Evolutionary conservation across 1,140 invertebrate species (phyloP).

Genomic region (Dufourea novaeangliae): DNA sequence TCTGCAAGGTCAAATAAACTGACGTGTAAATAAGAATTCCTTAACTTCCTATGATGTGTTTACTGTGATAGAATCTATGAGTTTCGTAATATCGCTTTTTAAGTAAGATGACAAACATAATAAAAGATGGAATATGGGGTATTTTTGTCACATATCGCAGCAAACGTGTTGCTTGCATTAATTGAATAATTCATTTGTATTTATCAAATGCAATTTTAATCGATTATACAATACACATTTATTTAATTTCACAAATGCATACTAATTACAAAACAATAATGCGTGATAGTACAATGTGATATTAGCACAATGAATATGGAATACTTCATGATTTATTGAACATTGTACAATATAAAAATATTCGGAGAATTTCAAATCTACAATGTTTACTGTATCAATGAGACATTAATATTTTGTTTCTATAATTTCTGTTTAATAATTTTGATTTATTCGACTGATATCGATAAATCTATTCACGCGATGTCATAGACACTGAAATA

Average conservation of each 20-base stretch:
- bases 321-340: constrained; percentile 36
- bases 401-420: constrained; percentile 15
- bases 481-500: constrained; percentile 17
- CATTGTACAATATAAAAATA: constrained; percentile 51
- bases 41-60: background rate
- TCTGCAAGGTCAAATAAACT: background rate
- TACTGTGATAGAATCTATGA: no score
- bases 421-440: constrained; percentile 9
- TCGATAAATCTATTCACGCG: constrained; percentile 21
- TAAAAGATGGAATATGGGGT: no score
- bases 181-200: background rate
- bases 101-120: no score
- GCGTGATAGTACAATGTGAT: background rate
- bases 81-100: no score
- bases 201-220: constrained; percentile 5
- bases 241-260: background rate
- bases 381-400: constrained; percentile 25
- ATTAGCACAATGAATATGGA: constrained; percentile 18
- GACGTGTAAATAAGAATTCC: background rate
- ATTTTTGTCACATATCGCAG: no score
- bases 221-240: constrained; percentile 1
- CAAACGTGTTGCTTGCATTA: no score
- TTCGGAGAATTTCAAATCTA: constrained; percentile 34
- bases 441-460: constrained; percentile 1
- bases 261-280: background rate